Evolutionary conservation across 1,140 invertebrate genomes (phyloP), one percentile per base, ranked within the genome.

Genomic region (Tetramorium parvispinum): DNA sequence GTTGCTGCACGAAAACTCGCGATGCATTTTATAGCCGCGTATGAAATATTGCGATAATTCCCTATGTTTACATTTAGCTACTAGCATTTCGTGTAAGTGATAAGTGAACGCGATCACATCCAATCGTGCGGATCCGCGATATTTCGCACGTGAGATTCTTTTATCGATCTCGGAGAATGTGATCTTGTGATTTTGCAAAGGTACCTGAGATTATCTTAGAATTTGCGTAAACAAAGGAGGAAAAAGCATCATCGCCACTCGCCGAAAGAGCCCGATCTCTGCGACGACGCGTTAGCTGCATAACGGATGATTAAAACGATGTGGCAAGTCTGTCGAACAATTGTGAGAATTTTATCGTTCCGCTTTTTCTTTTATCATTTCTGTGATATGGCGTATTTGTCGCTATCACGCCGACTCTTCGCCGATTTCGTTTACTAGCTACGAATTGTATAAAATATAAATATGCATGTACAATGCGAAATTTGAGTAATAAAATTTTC

Each of bases 141-240:
- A 49, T 8, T 43, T 43, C 4, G 37, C n/a, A 32, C 6, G 27
- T 32, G 3, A 61, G 40, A 46, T 32, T 46, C 1, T 7, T 32
- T 63, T 4, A 21, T 32, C 13, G 51, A 76, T 57, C 4, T 57
- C 32, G 10, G 37, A 37, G 18, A 75, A 24, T 32, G 51, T 16
- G 32, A 32, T 32, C 3, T n/a, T 77, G 27, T 49, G 27, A 73
- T 53, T 8, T 76, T 40, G 21, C 16, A 43, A 71, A 77, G 16
- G 49, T 76, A 76, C 73, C 53, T 55, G n/a, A 75, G 32, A 76
- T 76, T 57, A 43, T 57, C 13, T 40, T 55, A 37, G 70, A 73
- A 21, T 76, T 55, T 13, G 7, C n/a, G 13, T 76, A 24, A 32
- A 13, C 16, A 8, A 32, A n/a, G 3, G 40, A 16, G n/a, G n/a